phyloP scores from a whole-genome alignment of 2,113 vertebrate species.

The Gymnorhina tibicen region DNA sequence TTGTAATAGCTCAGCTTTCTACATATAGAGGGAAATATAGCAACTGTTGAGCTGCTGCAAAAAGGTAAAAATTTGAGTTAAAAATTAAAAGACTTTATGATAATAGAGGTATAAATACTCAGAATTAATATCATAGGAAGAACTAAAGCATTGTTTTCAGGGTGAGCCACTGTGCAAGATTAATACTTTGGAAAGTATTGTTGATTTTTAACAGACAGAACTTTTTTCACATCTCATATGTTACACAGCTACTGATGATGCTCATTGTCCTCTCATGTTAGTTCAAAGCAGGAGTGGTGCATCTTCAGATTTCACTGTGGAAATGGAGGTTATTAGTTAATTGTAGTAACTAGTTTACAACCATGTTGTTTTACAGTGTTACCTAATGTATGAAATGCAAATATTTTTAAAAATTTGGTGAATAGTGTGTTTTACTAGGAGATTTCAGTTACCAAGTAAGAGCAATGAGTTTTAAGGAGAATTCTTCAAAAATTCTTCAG shows the following conservation, averaged over 20 bases:
- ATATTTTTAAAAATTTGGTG: neutral
- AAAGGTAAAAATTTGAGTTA: neutral
- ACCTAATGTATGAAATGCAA: neutral
- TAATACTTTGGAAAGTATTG: neutral
- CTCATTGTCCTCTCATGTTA: neutral
- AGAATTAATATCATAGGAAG: neutral
- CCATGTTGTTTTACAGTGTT: neutral
- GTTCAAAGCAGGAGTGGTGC: neutral
- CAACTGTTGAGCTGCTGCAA: neutral
- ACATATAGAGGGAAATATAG: neutral
- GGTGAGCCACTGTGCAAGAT: neutral
- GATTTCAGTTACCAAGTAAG: neutral
- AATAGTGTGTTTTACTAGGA: neutral
- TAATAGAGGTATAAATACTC: neutral
- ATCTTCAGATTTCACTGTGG: neutral
- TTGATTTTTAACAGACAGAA: neutral
- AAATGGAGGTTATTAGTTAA: neutral
- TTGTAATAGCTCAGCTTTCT: neutral
- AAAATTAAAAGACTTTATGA: neutral
- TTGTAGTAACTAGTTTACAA: neutral
- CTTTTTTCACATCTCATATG: neutral
- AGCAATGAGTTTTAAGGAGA: neutral
- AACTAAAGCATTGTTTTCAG: neutral
- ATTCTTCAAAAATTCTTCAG: neutral
- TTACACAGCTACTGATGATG: neutral